phyloP scores from a whole-genome alignment of 2,113 vertebrate genomes.

The Callopanchax toddi region DNA sequence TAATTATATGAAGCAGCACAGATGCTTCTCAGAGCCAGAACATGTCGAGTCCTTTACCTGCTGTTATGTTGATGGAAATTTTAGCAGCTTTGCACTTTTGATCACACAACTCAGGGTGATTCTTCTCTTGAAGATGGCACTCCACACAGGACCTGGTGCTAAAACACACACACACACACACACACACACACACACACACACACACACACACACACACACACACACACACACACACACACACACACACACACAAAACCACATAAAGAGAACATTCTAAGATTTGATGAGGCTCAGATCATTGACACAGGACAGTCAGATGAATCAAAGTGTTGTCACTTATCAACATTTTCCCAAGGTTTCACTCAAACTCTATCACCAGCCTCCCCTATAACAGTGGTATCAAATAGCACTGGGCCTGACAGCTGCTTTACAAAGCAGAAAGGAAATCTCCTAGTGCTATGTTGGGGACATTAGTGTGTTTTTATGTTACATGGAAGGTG shows the following conservation, averaged over 20 bases:
- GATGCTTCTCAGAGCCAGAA: neutral
- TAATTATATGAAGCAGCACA: neutral
- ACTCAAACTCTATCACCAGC: slow-evolving; percentile 31
- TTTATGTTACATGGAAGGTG: slow-evolving; percentile 64
- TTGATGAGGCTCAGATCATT: slow-evolving; percentile 41
- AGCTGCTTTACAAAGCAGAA: slow-evolving; percentile 69
- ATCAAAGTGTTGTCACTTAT: slow-evolving; percentile 58
- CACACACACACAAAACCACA: slow-evolving; percentile 24
- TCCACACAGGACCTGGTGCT: slow-evolving; percentile 89
- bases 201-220: slow-evolving; percentile 35
- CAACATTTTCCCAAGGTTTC: slow-evolving; percentile 64
- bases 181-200: slow-evolving; percentile 27
- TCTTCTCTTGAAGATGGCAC: slow-evolving; percentile 86
- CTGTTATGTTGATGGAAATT: slow-evolving; percentile 81
- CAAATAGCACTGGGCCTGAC: slow-evolving; percentile 64
- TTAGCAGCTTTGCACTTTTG: slow-evolving; percentile 85
- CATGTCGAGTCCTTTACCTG: slow-evolving; percentile 75
- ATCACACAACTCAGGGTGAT: slow-evolving; percentile 78
- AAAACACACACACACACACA: slow-evolving; percentile 45
- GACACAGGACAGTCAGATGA: slow-evolving; percentile 42
- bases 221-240: slow-evolving; percentile 30
- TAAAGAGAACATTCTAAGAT: no score
- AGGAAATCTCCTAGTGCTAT: slow-evolving; percentile 63
- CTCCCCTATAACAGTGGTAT: slow-evolving; percentile 62
- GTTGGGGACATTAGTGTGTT: slow-evolving; percentile 68